phyloP scores from a whole-genome alignment of 2,888 invertebrate genomes.

The Calephelis perditalis region DNA sequence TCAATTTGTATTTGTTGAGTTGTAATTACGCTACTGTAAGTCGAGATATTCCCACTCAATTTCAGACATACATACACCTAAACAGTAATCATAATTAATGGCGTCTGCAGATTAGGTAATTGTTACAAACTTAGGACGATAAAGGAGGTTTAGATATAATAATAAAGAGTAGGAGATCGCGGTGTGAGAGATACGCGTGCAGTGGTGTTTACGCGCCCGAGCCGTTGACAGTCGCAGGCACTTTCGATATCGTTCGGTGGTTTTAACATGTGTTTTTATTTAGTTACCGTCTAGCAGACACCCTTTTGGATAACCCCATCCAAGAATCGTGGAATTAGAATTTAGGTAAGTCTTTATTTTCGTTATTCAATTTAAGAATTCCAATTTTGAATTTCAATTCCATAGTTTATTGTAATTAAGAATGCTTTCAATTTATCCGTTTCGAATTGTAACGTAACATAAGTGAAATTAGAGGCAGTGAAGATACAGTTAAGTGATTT shows the following conservation, averaged over 20 bases:
- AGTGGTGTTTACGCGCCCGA: conserved; percentile 50
- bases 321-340: neutral
- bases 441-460: conserved; percentile 11
- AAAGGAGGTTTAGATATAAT: neutral
- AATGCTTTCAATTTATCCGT: conserved; percentile 11
- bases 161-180: conserved; percentile 32
- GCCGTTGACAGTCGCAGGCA: conserved; percentile 43
- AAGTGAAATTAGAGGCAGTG: conserved; percentile 4
- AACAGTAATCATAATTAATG: neutral
- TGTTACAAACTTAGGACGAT: conserved; percentile 2
- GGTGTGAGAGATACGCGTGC: conserved; percentile 34
- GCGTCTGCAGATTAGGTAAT: neutral
- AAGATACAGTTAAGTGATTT: conserved; percentile 2
- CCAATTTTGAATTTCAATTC: too few relatives aligned
- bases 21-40: too few relatives aligned
- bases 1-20: too few relatives aligned
- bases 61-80: too few relatives aligned
- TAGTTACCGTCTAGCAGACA: conserved; percentile 15
- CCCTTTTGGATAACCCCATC: conserved; percentile 10
- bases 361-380: too few relatives aligned
- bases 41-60: too few relatives aligned
- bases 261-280: conserved; percentile 29
- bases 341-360: conserved; percentile 1
- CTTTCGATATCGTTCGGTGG: conserved; percentile 42
- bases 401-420: conserved; percentile 1